These are phyloP conservation scores for Silurus asotus DNA, from an alignment of 2,113 vertebrate genomes.

Conservation along the genomic window DNA sequence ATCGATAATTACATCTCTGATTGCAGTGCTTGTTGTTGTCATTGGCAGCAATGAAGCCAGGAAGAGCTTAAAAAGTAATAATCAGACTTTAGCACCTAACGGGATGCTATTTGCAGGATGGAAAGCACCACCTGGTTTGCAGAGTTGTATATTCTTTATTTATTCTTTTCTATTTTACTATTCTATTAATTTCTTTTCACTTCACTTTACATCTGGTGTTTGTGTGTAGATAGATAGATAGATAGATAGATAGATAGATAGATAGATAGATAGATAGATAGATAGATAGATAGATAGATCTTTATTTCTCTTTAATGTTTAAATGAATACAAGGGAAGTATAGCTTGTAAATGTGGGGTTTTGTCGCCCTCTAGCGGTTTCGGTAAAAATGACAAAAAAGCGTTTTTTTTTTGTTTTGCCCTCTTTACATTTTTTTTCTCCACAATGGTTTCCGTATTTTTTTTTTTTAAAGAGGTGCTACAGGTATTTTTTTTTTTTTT, in stretches of 20 bases:
- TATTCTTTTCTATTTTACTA: background rate
- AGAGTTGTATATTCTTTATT: background rate
- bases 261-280: background rate
- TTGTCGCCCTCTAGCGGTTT: conserved; percentile 10
- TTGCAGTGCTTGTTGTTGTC: background rate
- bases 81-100: conserved; percentile 1
- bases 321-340: background rate
- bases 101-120: background rate
- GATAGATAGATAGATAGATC: background rate
- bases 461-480: too few relatives aligned
- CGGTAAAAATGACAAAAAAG: background rate
- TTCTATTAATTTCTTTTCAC: background rate
- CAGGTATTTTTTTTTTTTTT: background rate
- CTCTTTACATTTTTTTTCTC: background rate
- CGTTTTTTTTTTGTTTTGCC: too few relatives aligned
- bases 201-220: background rate
- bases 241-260: background rate
- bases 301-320: background rate
- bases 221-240: background rate
- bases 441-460: too few relatives aligned
- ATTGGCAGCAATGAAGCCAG: background rate
- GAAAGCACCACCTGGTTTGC: background rate
- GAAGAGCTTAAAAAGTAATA: background rate
- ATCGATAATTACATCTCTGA: background rate
- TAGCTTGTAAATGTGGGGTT: background rate